A percentile compares a stretch with the other conserved stretches of the same genome.
Evolutionary conservation across 1,140 invertebrate genomes (phyloP).

Genomic region (Fopius arisanus): DNA sequence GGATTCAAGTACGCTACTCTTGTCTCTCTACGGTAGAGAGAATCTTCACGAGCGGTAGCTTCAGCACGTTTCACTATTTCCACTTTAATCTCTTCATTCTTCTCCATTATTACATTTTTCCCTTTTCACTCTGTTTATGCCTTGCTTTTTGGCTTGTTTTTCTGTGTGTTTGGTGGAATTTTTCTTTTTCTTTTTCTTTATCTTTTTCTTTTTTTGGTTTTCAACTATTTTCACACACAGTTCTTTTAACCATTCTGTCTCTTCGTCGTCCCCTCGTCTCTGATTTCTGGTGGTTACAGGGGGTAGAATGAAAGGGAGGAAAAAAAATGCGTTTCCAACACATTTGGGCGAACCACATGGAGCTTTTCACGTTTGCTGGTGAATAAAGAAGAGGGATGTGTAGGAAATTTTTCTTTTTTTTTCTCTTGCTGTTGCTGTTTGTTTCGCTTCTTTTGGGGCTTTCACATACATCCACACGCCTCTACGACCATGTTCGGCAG

Average conservation of each 20-base stretch:
- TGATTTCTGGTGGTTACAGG: neutral
- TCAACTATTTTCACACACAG: no score
- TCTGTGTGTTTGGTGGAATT: neutral
- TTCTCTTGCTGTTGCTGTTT: no score
- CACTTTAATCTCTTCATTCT: constrained; percentile 28
- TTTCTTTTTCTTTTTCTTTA: neutral
- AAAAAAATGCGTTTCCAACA: neutral
- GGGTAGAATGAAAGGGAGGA: neutral
- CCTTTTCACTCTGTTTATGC: constrained; percentile 14
- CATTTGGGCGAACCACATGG: constrained; percentile 1
- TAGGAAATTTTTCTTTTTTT: neutral
- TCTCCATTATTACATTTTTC: constrained; percentile 22
- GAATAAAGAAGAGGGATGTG: neutral
- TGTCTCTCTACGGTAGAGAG: constrained; percentile 10
- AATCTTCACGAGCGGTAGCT: constrained; percentile 22
- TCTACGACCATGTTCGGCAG: constrained; percentile 86
- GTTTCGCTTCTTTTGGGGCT: neutral
- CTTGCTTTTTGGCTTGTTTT: constrained; percentile 4
- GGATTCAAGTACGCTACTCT: constrained; percentile 18
- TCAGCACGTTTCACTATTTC: constrained; percentile 27
- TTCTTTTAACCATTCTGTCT: neutral
- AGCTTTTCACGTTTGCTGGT: neutral
- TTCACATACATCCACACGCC: constrained; percentile 82
- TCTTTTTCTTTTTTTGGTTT: no score
- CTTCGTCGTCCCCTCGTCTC: neutral